Evolutionary conservation across 1,140 invertebrate species (phyloP), one percentile per base, ranked within the genome.

Genomic region (Zaprionus vittiger): DNA sequence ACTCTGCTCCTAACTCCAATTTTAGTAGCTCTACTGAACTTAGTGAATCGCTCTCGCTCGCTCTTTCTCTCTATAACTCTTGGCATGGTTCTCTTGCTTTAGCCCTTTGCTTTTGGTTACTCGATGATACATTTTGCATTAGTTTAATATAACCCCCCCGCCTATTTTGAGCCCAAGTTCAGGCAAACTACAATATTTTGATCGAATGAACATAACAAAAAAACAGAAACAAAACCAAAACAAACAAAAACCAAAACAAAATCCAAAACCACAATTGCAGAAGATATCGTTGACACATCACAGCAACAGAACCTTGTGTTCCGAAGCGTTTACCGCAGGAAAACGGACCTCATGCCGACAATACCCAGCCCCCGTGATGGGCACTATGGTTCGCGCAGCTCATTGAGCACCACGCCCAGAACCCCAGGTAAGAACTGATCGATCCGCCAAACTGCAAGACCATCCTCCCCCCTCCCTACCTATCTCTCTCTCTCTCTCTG

Each of bases 341-440:
- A 97, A 93, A 98, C 97, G 67, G 97, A 98, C 94, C 94, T 98
- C 92, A 97, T 97, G 94, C 97, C 97, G 71, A 98, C 97, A 77
- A 95, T 97, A 93, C 97, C 97, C 65, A 96, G 96, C 78, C 95
- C 95, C 57, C 94, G 95, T 95, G 96, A 86, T 93, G 94, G 75
- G 87, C 93, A 75, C 90, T 94, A 74, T 86, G 94, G 83, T 92
- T 94, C 92, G 92, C 93, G 82, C 91, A 93, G 92, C 93, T 93
- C 92, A 83, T 93, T 93, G 73, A 95, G 95, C 93, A 93, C 94
- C 79, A 95, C 95, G 90, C 94, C 94, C 89, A 94, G 95, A 87
- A 95, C 95, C 91, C 95, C 95, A 96, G 96, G 96, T 96, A 93
- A 93, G 91, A n/a, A 52, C 38, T 17, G 41, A 47, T 47, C 7